Evolutionary conservation across 2,797 vertebrate species (phyloP).

Genomic region (Crax fasciolata): DNA sequence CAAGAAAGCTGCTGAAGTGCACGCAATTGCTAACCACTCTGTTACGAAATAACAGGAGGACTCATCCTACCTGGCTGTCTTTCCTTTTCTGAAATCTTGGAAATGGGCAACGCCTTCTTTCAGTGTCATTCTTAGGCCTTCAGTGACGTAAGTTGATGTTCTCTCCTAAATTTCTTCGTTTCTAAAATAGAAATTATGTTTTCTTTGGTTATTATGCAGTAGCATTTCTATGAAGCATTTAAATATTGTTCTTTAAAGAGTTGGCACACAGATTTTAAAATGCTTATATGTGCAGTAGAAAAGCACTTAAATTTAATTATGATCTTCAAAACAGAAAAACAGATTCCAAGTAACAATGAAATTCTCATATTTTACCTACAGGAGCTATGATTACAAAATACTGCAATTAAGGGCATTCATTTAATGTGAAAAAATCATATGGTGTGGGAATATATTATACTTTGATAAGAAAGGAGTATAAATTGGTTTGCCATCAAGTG

Average conservation of each 20-base stretch:
- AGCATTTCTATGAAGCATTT: neutral
- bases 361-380: neutral
- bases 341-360: neutral
- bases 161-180: neutral
- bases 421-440: neutral
- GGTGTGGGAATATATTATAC: neutral
- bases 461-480: neutral
- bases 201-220: neutral
- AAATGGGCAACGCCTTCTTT: constrained; percentile 13
- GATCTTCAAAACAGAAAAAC: neutral
- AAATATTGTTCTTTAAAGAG: neutral
- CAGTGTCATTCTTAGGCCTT: neutral
- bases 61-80: neutral
- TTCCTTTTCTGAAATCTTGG: constrained; percentile 45
- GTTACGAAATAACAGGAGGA: neutral
- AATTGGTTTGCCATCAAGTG: neutral
- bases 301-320: neutral
- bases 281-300: neutral
- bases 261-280: neutral
- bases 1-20: neutral
- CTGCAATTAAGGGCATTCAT: neutral
- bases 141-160: constrained; percentile 29
- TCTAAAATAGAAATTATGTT: neutral
- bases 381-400: neutral
- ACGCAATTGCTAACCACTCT: neutral